A percentile compares a stretch with the other conserved stretches of the same genome.
Conservation (phyloP, 2,113 vertebrate species). For the Nothobranchius kuhntae region DNA sequence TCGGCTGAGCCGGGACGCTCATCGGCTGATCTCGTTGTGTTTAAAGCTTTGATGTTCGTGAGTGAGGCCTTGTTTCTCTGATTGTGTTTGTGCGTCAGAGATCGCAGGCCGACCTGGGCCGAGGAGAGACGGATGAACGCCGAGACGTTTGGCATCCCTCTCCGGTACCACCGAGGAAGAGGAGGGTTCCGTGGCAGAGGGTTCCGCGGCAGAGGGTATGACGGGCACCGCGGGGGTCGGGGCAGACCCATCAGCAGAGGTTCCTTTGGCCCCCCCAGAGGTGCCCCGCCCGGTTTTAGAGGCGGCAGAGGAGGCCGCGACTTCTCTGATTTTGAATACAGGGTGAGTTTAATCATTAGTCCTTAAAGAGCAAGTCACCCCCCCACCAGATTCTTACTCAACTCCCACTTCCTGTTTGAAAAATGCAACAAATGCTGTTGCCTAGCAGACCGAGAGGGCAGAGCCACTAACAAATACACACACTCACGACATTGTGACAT, state of each 20-base stretch:
- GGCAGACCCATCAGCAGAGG: constrained; percentile 84
- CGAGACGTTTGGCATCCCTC: constrained; percentile 94
- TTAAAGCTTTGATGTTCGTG: no score
- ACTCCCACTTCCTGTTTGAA: no score
- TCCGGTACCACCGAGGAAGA: constrained; percentile 89
- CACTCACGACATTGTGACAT: no score
- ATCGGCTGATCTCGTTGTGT: no score
- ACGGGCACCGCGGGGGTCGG: constrained; percentile 87
- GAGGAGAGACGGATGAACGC: constrained; percentile 95
- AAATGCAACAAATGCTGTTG: no score
- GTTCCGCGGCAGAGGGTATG: constrained; percentile 85
- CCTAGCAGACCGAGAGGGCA: no score
- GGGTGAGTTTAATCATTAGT: constrained; percentile 76
- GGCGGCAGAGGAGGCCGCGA: constrained; percentile 90
- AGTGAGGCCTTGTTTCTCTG: no score
- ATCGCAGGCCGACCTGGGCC: constrained; percentile 94
- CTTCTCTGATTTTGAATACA: constrained; percentile 94
- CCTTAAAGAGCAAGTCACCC: no score
- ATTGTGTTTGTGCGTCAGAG: constrained; percentile 71
- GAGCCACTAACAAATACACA: no score
- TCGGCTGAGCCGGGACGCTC: no score
- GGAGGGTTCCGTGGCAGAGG: constrained; percentile 90
- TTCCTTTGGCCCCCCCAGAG: constrained; percentile 83
- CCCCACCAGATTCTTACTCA: no score
- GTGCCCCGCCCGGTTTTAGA: constrained; percentile 84